Evolutionary conservation across 2,113 vertebrate species (phyloP).

Genomic region (Dicerorhinus sumatrensis): DNA sequence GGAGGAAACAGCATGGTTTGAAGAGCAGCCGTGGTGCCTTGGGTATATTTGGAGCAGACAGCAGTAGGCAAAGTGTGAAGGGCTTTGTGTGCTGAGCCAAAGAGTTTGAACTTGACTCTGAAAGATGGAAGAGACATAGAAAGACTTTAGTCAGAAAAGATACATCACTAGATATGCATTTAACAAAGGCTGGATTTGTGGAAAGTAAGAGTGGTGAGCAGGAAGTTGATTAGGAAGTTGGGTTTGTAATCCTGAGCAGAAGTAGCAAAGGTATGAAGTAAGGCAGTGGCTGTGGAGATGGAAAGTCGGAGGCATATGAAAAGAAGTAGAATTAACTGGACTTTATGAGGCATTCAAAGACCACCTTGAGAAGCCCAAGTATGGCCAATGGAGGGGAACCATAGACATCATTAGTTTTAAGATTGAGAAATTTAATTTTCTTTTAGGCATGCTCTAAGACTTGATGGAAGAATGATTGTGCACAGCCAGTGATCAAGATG

Average conservation of each 20-base stretch:
- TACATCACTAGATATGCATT: neutral
- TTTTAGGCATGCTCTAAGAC: no score
- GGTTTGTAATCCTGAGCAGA: neutral
- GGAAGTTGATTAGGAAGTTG: neutral
- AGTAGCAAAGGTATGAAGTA: neutral
- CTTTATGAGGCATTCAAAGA: neutral
- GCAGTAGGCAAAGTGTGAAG: neutral
- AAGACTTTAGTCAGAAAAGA: neutral
- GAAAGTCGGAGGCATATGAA: neutral
- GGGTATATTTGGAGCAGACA: neutral
- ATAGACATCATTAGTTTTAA: no score
- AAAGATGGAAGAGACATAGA: neutral
- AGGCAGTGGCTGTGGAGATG: neutral
- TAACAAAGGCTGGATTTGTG: neutral
- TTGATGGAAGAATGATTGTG: neutral
- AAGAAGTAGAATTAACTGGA: neutral
- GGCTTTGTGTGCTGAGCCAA: neutral
- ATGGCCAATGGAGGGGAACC: no score
- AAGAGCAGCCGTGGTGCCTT: neutral
- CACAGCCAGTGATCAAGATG: neutral
- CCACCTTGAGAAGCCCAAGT: neutral
- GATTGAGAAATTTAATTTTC: no score
- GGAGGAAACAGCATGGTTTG: neutral
- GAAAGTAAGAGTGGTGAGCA: neutral
- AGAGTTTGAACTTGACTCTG: neutral